These are phyloP conservation scores for Acleris literana DNA, from an alignment of 2,888 invertebrate genomes.

Conservation along the genomic window DNA sequence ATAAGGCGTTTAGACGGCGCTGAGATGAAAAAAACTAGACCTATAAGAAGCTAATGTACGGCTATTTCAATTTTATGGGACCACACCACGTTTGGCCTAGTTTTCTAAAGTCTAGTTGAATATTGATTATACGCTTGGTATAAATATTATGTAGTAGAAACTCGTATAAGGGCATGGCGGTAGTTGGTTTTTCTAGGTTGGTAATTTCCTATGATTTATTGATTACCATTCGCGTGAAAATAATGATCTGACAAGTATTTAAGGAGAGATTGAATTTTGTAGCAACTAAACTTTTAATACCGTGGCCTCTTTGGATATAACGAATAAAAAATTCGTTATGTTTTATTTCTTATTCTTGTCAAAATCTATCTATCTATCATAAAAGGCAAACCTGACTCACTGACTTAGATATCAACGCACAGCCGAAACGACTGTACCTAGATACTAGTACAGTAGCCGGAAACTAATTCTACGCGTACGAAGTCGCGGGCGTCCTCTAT, in stretches of 20 bases:
- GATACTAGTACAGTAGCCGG: too few species aligned
- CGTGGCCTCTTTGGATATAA: too few species aligned
- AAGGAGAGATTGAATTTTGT: too few species aligned
- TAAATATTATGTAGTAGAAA: constrained; percentile 12
- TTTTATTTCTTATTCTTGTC: too few species aligned
- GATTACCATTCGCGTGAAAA: neutral
- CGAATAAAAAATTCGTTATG: too few species aligned
- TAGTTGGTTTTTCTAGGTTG: constrained; percentile 14
- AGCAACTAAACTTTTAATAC: too few species aligned
- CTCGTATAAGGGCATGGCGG: neutral
- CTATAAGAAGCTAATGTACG: constrained; percentile 32
- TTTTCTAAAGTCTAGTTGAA: constrained; percentile 11
- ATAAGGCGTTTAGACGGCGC: constrained; percentile 27
- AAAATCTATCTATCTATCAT: too few species aligned
- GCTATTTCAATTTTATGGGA: constrained; percentile 38
- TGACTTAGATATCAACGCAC: too few species aligned
- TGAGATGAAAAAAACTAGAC: constrained; percentile 23
- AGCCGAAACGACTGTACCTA: too few species aligned
- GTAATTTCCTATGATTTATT: constrained; percentile 6
- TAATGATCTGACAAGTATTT: neutral
- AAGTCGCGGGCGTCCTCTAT: too few species aligned
- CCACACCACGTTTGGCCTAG: constrained; percentile 33
- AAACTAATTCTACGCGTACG: too few species aligned
- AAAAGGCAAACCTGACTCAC: too few species aligned
- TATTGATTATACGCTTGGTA: constrained; percentile 28